Conservation (phyloP, 2,113 vertebrate species). For the Camelus dromedarius region DNA sequence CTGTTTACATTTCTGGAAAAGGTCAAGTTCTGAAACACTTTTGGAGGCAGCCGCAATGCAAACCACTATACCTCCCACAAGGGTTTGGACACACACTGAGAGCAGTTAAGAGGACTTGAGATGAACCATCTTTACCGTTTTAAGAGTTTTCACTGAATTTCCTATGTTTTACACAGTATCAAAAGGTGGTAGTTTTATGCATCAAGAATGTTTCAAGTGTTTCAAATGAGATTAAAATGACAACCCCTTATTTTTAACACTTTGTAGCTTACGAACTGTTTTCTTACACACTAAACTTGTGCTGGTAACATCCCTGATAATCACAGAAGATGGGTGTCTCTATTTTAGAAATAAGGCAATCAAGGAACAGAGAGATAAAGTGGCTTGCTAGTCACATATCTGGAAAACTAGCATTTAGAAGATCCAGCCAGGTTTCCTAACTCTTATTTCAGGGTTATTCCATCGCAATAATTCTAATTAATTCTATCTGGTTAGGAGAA, state of each 20-base stretch:
- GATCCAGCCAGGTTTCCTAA: not conserved
- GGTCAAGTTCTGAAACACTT: conserved; percentile 45
- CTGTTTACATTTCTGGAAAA: conserved; percentile 64
- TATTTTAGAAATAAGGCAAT: conserved; percentile 30
- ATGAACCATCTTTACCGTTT: not conserved
- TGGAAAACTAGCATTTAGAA: not conserved
- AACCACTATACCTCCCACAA: not conserved
- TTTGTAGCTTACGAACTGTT: not conserved
- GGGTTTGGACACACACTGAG: not conserved
- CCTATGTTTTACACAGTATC: not conserved
- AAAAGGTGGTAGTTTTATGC: not conserved
- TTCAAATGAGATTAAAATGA: conserved; percentile 50
- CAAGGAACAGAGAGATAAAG: not conserved
- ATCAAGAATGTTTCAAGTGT: not conserved
- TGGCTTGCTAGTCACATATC: not conserved
- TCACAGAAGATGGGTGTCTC: not conserved
- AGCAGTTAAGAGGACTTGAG: not conserved
- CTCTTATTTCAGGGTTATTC: not conserved
- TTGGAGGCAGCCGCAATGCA: not conserved
- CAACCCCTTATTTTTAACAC: not conserved
- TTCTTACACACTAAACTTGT: not conserved
- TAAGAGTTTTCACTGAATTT: conserved; percentile 18
- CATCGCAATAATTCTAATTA: conserved; percentile 13
- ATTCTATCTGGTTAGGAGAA: not conserved
- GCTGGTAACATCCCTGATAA: conserved; percentile 27